Percentiles rank a stretch among this genome's conserved stretches.
Evolutionary conservation across 2,888 invertebrate genomes (phyloP).

Genomic region (Ennomos fuscantarius): DNA sequence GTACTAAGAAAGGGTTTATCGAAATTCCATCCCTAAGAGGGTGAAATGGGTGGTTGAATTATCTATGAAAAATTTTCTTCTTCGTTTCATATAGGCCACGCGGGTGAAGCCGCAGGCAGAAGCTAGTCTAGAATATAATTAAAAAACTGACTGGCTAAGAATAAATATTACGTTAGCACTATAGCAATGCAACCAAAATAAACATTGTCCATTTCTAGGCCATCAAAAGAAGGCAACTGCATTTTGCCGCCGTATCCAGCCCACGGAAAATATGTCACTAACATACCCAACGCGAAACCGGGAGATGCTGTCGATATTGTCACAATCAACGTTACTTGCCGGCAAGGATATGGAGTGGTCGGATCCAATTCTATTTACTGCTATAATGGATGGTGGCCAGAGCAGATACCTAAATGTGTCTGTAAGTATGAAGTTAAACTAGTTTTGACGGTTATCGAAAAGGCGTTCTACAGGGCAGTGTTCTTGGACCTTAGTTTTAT

Average conservation of each 20-base stretch:
- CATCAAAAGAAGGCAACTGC: slow-evolving; percentile 47
- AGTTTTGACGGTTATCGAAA: neutral
- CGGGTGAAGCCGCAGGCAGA: too few species aligned
- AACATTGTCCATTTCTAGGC: slow-evolving; percentile 13
- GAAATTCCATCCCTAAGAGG: too few species aligned
- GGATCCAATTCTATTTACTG: slow-evolving; percentile 48
- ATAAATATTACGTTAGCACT: too few species aligned
- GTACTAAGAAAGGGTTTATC: too few species aligned
- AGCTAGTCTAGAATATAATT: too few species aligned
- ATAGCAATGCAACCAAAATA: too few species aligned
- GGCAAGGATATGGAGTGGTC: slow-evolving; percentile 52
- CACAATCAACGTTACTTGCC: slow-evolving; percentile 57
- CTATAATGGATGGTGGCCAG: slow-evolving; percentile 56
- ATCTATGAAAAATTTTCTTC: too few species aligned
- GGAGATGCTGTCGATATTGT: slow-evolving; percentile 50
- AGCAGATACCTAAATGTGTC: slow-evolving; percentile 42
- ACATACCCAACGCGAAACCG: slow-evolving; percentile 49
- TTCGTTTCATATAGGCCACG: too few species aligned
- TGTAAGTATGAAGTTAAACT: slow-evolving; percentile 40
- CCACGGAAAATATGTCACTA: slow-evolving; percentile 56
- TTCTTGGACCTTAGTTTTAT: neutral
- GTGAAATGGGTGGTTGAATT: too few species aligned
- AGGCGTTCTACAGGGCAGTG: slow-evolving; percentile 8
- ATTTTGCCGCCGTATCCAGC: slow-evolving; percentile 56
- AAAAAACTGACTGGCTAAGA: too few species aligned